Base-by-base conservation (phyloP, 2,113 vertebrate species). In the Sturnira hondurensis region DNA sequence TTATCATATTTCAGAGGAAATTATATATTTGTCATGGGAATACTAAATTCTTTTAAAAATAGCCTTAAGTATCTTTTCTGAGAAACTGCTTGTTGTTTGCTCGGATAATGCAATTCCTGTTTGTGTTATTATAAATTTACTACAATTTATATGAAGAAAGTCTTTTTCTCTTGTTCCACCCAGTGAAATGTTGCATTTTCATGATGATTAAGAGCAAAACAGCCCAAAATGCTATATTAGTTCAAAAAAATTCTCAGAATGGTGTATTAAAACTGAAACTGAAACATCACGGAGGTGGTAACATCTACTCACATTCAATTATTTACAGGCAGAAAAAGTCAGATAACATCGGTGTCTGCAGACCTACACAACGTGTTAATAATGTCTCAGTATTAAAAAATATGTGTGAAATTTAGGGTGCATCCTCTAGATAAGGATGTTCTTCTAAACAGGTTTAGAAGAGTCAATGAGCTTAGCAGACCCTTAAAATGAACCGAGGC, bases 161-260 rank as follows among this genome's bases (percentile, higher is more conserved):
- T 80, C 52, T 81, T 89, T 90, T 67, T n/a, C 80, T 33, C 89
- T 91, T 73, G 73, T 96, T 91, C 61, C 43, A 70, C 50, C 78
- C 38, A 91, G 50, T 78, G 56, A 83, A 91, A 94, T 93, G 43
- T 94, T 91, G 63, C 67, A 77, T 93, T 96, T 97, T 97, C 85
- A 43, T 22, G 67, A 89, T 97, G 95, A 97, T 93, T 97, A 82
- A 98, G 96, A 97, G 50, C 86, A 93, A 97, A 93, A 97, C 86
- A 82, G 36, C 38, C 86, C 47, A 80, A 78, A 38, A 89, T 92
- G 82, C 88, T 96, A 94, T 91, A 80, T 96, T 86, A 71, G 95
- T 91, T 94, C 81, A 86, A 83, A 95, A 90, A 91, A 68, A 61
- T 98, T 97, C 95, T 97, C 94, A 97, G 97, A 97, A 96, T 77